Percentiles rank a stretch among this genome's conserved stretches.
These are phyloP conservation scores for Coelogynopora nodosa DNA, from an alignment of 2,888 invertebrate genomes.

Conservation along the genomic window DNA sequence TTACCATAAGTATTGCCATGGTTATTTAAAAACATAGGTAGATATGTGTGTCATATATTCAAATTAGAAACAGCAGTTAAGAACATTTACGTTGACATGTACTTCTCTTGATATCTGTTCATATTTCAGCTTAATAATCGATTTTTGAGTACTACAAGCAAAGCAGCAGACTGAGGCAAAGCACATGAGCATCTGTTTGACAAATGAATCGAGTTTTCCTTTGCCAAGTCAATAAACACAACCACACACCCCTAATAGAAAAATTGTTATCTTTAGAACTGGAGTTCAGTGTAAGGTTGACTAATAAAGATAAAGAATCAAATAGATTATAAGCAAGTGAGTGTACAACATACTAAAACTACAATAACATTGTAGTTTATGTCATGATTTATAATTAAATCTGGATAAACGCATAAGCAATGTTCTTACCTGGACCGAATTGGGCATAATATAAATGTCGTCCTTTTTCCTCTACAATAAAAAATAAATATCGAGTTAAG, in stretches of 20 bases:
- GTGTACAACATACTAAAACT: no score
- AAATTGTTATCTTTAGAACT: neutral
- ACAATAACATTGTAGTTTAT: no score
- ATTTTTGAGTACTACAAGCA: no score
- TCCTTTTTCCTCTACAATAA: neutral
- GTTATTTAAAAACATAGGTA: neutral
- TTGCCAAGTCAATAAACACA: neutral
- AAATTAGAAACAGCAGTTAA: neutral
- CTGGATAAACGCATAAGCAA: no score
- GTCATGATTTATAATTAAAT: no score
- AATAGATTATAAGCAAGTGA: no score
- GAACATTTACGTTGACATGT: neutral
- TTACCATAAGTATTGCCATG: neutral
- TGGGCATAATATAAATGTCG: neutral
- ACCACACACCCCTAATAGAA: no score
- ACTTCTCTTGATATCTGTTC: neutral
- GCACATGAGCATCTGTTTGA: neutral
- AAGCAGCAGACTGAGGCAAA: no score
- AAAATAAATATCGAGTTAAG: neutral
- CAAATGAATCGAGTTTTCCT: neutral
- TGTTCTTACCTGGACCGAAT: neutral
- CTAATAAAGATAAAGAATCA: neutral
- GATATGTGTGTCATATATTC: neutral
- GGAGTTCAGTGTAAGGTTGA: neutral
- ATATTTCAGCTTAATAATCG: neutral